Percentiles rank a stretch among this genome's conserved stretches.
Conservation (phyloP, 2,113 vertebrate genomes). For the Sorex fumeus region DNA sequence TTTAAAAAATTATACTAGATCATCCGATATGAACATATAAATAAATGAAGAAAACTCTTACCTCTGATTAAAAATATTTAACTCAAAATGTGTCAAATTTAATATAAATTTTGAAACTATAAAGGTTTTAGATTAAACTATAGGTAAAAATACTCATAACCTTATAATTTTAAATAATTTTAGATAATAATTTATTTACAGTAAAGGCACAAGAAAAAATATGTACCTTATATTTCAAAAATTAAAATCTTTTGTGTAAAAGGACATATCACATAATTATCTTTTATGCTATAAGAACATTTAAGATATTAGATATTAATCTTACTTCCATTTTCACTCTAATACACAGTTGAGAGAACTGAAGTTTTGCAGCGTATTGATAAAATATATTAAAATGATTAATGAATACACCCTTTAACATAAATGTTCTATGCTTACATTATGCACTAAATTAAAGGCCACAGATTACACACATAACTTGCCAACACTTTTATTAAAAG, state of each 20-base stretch:
- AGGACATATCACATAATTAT: not conserved
- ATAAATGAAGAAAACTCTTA: not conserved
- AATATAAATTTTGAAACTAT: not conserved
- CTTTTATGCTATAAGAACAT: not conserved
- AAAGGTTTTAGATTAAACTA: not conserved
- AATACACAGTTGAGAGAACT: not conserved
- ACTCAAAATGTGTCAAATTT: not conserved
- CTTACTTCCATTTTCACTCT: not conserved
- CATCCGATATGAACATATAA: too few species aligned
- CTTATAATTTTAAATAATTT: not conserved
- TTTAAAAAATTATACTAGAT: too few species aligned
- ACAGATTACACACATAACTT: too few species aligned
- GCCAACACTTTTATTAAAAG: too few species aligned
- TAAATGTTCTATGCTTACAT: too few species aligned
- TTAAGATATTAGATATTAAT: conserved; percentile 56
- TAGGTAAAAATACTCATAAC: not conserved
- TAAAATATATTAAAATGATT: too few species aligned
- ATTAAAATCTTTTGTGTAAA: not conserved
- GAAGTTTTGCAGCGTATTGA: not conserved
- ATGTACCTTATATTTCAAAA: not conserved
- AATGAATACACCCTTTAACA: too few species aligned
- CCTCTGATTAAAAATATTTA: not conserved
- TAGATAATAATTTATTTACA: not conserved
- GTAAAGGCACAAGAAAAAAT: not conserved
- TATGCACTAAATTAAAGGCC: too few species aligned